phyloP scores from a whole-genome alignment of 2,113 vertebrate genomes.

The Oostethus manadensis region DNA sequence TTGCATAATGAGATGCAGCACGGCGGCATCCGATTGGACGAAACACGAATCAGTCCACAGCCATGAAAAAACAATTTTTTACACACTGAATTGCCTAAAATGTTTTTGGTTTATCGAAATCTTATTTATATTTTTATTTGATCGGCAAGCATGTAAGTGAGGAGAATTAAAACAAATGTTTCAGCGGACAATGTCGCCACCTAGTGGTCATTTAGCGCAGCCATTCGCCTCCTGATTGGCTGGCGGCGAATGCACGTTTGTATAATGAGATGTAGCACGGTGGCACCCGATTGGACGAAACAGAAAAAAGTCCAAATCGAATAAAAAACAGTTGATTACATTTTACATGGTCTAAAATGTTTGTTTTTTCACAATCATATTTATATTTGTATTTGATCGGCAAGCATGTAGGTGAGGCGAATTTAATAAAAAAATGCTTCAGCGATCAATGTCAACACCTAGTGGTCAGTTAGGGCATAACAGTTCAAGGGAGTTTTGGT shows the following conservation, averaged over 20 bases:
- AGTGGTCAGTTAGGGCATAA: slow-evolving; percentile 3
- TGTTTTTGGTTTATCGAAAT: too few species aligned
- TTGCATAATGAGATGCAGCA: slow-evolving; percentile 36
- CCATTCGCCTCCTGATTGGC: slow-evolving; percentile 41
- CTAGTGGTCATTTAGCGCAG: slow-evolving; percentile 24
- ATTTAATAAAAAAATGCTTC: neutral
- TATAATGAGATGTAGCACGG: slow-evolving; percentile 23
- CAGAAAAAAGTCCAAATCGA: neutral
- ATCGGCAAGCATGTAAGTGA: slow-evolving; percentile 3
- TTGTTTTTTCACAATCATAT: too few species aligned
- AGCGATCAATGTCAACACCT: slow-evolving; percentile 43
- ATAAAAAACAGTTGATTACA: neutral
- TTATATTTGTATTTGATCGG: neutral
- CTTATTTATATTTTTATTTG: neutral
- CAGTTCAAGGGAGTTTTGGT: too few species aligned
- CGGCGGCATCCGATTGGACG: slow-evolving; percentile 2
- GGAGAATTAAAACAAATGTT: neutral
- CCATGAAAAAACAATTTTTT: too few species aligned
- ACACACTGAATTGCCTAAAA: too few species aligned
- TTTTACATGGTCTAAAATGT: too few species aligned
- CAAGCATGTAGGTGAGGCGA: neutral
- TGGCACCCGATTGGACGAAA: slow-evolving; percentile 7
- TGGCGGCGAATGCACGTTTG: slow-evolving; percentile 8
- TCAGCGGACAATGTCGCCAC: slow-evolving; percentile 34
- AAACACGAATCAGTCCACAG: too few species aligned